Evolutionary conservation across 2,113 vertebrate genomes (phyloP).

Genomic region (Stomatorhinus ivindoensis): DNA sequence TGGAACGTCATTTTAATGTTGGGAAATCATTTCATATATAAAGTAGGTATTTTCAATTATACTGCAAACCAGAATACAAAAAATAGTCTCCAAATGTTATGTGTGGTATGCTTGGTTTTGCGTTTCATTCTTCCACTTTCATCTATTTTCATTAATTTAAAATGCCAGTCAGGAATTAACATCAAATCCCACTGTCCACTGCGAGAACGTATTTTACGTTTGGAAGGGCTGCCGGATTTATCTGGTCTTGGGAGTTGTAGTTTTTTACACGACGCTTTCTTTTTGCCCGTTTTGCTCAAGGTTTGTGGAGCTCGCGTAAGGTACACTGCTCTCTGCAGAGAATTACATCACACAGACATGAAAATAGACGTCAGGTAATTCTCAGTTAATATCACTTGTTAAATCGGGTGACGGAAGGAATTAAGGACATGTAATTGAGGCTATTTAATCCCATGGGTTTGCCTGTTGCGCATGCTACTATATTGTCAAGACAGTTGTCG

Average conservation of each 20-base stretch:
- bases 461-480: constrained; percentile 34
- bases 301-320: constrained; percentile 29
- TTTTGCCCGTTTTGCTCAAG: constrained; percentile 31
- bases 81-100: not conserved
- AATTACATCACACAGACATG: constrained; percentile 54
- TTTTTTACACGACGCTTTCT: constrained; percentile 36
- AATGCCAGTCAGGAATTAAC: constrained; percentile 10
- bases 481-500: constrained; percentile 19
- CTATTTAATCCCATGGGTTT: constrained; percentile 22
- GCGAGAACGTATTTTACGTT: not conserved
- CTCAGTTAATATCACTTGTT: not conserved
- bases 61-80: not conserved
- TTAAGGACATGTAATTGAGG: not conserved
- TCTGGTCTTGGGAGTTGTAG: constrained; percentile 49
- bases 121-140: not conserved
- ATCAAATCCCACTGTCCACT: constrained; percentile 36
- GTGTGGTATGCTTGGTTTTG: not conserved
- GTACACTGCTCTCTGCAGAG: constrained; percentile 53
- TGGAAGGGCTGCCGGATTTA: not conserved
- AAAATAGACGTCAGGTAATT: constrained; percentile 63
- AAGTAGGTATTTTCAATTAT: not conserved
- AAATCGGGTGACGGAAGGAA: not conserved
- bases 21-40: not conserved
- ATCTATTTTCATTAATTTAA: not conserved
- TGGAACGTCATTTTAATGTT: not conserved